phyloP scores from a whole-genome alignment of 2,113 vertebrate genomes.

The Scortum barcoo region DNA sequence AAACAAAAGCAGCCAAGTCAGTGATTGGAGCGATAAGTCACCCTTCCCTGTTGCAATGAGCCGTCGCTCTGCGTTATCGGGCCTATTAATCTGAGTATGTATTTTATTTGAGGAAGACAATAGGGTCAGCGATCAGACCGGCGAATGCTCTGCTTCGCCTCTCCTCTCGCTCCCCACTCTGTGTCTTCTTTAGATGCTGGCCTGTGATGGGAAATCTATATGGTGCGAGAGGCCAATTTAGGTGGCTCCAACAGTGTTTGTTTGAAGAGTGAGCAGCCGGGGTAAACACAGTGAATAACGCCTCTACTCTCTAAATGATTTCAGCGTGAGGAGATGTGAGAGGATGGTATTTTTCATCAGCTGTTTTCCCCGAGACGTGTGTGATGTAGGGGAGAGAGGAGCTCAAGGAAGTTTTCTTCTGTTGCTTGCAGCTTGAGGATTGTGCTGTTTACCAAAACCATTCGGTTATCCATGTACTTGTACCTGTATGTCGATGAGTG shows the following conservation, averaged over 20 bases:
- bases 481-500: constrained; percentile 37
- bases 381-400: constrained; percentile 28
- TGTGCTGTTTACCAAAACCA: constrained; percentile 48
- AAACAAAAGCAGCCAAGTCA: constrained; percentile 65
- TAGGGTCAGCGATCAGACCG: constrained; percentile 71
- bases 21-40: constrained; percentile 63
- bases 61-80: constrained; percentile 64
- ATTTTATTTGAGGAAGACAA: constrained; percentile 82
- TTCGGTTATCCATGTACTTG: constrained; percentile 14
- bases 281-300: constrained; percentile 75
- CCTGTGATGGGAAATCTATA: constrained; percentile 85
- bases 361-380: constrained; percentile 52
- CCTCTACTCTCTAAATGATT: constrained; percentile 77
- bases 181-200: constrained; percentile 81
- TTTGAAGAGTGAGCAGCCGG: constrained; percentile 71
- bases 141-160: constrained; percentile 46
- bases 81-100: constrained; percentile 81
- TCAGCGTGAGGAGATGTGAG: constrained; percentile 62
- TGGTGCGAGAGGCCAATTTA: constrained; percentile 83
- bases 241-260: constrained; percentile 76
- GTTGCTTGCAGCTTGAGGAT: constrained; percentile 29
- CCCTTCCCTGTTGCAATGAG: constrained; percentile 52
- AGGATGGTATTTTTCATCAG: constrained; percentile 68
- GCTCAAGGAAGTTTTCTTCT: constrained; percentile 50
- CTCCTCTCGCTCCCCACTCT: constrained; percentile 52